Base-by-base conservation (phyloP, 2,113 vertebrate genomes). In the Dissostichus mawsoni region DNA sequence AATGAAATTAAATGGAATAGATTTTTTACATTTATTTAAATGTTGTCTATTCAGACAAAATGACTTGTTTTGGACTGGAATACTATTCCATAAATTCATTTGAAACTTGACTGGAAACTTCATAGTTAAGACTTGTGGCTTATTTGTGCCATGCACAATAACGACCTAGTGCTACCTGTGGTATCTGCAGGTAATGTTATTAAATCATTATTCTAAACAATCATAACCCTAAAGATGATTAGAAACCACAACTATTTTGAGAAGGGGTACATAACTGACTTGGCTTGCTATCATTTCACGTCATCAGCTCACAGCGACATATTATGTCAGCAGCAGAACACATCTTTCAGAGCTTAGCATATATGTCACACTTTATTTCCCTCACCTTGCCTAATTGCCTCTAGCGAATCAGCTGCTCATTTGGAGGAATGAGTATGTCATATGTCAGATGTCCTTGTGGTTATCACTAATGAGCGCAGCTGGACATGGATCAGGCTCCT, bases 381-480 rank as follows among this genome's bases (percentile, higher is more conserved):
- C n/a, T 67, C 61, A 56, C 61, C 44, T 61, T 36, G 25, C 3
- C 33, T 75, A 44, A 79, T 80, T 56, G 18, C 61, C 50, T 68
- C 11, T 0, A 18, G 47, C 0, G 2, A 61, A 12, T 36, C 36
- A 61, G 72, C 71, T 50, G 47, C 73, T 78, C 62, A 47, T 59
- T 80, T 16, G 45, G 56, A 47, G 11, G 33, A 68, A 25, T 69
- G 58, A 76, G 8, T 62, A 62, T 45, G 59, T 59, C 75, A 29
- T 17, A 48, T 58, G 82, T 72, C 83, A 47, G 41, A 11, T 57
- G 86, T 80, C 72, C 45, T 57, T 66, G 61, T 71, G 3, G 63
- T 84, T 70, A 53, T 17, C 0, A 1, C 45, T 82, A 89, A 82
- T 74, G 75, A 88, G 77, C 61, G 25, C 62, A 51, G 62, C 77